Evolutionary conservation across 2,113 vertebrate species (phyloP).

Genomic region (Spermophilus dauricus): DNA sequence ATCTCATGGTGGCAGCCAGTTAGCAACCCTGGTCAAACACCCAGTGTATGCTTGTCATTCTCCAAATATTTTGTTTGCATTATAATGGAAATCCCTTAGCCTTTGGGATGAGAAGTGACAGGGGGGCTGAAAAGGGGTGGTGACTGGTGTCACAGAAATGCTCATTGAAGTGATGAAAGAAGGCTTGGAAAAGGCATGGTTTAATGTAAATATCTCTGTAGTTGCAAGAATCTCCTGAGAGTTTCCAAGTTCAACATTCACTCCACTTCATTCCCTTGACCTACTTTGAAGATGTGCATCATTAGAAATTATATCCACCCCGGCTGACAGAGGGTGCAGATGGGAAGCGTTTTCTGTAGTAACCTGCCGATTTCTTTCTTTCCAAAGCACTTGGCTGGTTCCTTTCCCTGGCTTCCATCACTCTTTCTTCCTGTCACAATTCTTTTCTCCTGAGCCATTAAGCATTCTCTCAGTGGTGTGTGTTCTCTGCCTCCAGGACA

Average conservation of each 20-base stretch:
- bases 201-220: conserved; percentile 47
- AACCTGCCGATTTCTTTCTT: not conserved
- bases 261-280: not conserved
- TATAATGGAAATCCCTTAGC: conserved; percentile 49
- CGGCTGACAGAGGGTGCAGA: not conserved
- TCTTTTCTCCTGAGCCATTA: conserved; percentile 4
- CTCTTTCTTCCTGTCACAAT: not conserved
- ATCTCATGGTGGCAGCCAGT: not conserved
- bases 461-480: not conserved
- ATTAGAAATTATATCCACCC: not conserved
- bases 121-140: not conserved
- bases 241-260: not conserved
- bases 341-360: not conserved
- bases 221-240: not conserved
- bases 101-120: conserved; percentile 22
- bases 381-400: not conserved
- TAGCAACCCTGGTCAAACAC: conserved; percentile 24
- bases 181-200: not conserved
- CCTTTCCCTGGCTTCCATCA: not conserved
- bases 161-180: not conserved
- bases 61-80: conserved; percentile 60
- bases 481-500: not conserved
- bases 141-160: conserved; percentile 51
- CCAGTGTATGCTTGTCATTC: conserved; percentile 33
- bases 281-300: not conserved